Conservation (phyloP, 1,140 invertebrate species). For the Physella acuta region DNA sequence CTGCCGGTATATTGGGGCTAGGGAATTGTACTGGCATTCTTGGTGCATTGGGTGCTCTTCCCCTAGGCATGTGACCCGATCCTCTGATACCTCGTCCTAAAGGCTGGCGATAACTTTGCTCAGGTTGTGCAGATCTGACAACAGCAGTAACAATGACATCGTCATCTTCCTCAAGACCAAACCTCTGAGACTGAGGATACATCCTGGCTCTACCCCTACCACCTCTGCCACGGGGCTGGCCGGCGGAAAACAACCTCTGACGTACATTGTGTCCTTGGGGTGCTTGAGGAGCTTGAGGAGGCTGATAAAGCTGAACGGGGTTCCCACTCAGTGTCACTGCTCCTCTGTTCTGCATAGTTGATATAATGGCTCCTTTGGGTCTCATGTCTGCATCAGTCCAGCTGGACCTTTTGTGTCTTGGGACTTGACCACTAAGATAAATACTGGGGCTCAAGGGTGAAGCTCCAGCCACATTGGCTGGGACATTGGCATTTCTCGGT, state of each 20-base stretch:
- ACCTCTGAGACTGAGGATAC: background rate
- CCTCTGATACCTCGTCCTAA: too few relatives aligned
- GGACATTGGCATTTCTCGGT: background rate
- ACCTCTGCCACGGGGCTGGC: background rate
- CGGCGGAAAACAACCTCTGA: background rate
- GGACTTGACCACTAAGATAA: slow-evolving; percentile 21
- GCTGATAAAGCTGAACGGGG: background rate
- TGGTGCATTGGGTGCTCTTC: too few relatives aligned
- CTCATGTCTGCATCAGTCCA: slow-evolving; percentile 19
- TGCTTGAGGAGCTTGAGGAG: too few relatives aligned
- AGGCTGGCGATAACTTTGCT: background rate
- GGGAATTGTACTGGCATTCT: too few relatives aligned
- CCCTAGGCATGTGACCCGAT: too few relatives aligned
- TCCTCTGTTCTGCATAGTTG: background rate
- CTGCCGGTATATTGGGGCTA: too few relatives aligned
- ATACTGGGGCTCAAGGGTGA: slow-evolving; percentile 21
- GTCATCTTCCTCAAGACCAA: slow-evolving; percentile 15
- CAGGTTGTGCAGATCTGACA: background rate
- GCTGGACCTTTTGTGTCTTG: slow-evolving; percentile 13
- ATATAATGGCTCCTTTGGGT: background rate
- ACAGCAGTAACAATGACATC: slow-evolving; percentile 27
- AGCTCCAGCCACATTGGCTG: background rate
- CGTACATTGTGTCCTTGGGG: background rate
- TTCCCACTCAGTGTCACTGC: background rate
- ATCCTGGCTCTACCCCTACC: background rate